Percentiles rank a stretch among this genome's conserved stretches.
Evolutionary conservation across 2,113 vertebrate genomes (phyloP).

Genomic region (Catharus minimus): DNA sequence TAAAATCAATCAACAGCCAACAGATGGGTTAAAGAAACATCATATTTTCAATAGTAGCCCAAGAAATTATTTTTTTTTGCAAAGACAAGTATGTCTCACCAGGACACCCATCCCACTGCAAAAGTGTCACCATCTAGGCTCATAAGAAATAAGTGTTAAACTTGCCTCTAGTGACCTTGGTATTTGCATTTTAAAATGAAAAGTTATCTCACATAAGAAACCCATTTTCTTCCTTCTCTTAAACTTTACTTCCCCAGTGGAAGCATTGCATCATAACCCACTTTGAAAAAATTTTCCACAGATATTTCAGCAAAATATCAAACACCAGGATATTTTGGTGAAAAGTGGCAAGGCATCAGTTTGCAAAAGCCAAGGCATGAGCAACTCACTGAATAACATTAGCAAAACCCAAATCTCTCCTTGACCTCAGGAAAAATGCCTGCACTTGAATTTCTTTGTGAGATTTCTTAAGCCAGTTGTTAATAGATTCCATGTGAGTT

Average conservation of each 20-base stretch:
- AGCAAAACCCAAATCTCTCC: background rate
- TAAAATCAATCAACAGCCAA: background rate
- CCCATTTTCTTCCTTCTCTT: accelerated
- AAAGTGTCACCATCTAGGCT: background rate
- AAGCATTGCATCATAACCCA: background rate
- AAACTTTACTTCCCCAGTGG: background rate
- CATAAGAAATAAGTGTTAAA: background rate
- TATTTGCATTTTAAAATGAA: background rate
- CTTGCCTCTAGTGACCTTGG: background rate
- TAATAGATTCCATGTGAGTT: background rate
- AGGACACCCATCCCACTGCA: background rate
- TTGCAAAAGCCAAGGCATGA: background rate
- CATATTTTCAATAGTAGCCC: background rate
- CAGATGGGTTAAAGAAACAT: background rate
- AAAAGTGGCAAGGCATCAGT: background rate
- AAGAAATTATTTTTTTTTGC: background rate
- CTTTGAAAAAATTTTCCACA: background rate
- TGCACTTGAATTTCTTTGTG: background rate
- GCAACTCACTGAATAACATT: background rate
- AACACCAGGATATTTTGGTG: background rate
- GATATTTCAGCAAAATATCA: background rate
- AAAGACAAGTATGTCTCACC: background rate
- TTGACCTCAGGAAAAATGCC: background rate
- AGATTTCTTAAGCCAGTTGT: background rate
- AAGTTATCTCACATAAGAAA: background rate